Evolutionary conservation across 30 jellyfish, hydroid and myxozoan genomes (phyloP), one percentile per base, ranked within the genome.

Genomic region (Phacellophora camtschatica): DNA sequence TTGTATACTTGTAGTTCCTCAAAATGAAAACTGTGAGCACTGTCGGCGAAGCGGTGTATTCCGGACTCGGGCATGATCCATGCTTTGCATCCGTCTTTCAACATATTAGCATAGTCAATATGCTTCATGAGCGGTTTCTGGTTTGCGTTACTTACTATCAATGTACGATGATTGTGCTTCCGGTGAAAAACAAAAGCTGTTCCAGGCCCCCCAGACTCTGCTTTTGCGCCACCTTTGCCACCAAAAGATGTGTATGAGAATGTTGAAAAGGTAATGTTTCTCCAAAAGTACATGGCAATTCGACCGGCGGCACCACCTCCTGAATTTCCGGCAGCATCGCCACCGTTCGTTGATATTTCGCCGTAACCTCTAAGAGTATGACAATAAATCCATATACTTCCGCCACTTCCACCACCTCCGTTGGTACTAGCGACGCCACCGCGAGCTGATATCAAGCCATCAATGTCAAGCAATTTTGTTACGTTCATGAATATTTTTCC

Each of bases 401-500:
- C 92, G 54, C 92, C 92, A 68, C 92, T 81, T 20, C 92, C 92
- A 7, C 92, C 92, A 39, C 79, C 92, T 23, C 92, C 92, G 34
- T 68, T 68, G 8, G 84, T 15, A 37, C 9, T 69, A 19, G 78
- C 92, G 63, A 34, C 29, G 61, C 56, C 92, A 9, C 92, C 92
- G 10, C 80, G 84, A 23, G 92, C 68, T 6, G 92, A 81, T 13
- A 81, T 71, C 12, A 68, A 68, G 67, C 92, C 92, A 37, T 81
- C 92, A 12, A 81, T 51, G 53, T 81, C 92, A 13, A 81, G 84
- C 22, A 41, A 55, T 39, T 46, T 49, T 2, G 92, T 66, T n/a
- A 81, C 78, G 77, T 81, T 81, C 61, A 81, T 27, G 92, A 81
- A 81, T 7, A 81, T 66, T 41, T 68, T 67, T 25, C 92, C 92